Conservation (phyloP, 2,113 vertebrate species). For the Nibea coibor region DNA sequence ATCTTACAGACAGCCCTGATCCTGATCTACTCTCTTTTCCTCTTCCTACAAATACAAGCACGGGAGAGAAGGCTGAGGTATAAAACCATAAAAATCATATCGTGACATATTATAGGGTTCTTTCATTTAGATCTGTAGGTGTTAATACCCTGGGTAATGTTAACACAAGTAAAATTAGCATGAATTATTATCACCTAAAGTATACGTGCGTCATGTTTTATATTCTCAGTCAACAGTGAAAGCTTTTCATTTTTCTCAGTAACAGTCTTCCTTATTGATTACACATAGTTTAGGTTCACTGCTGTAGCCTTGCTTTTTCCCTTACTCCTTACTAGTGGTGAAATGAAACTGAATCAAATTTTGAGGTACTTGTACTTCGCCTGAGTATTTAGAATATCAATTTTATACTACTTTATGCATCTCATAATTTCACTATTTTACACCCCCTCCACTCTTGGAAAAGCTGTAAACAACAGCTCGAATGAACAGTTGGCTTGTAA, state of each 20-base stretch:
- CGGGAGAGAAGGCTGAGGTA: neutral
- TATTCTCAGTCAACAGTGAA: neutral
- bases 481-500: no score
- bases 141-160: neutral
- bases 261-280: no score
- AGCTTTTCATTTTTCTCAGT: no score
- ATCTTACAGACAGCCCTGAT: constrained; percentile 60
- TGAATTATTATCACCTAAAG: neutral
- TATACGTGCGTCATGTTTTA: neutral
- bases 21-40: constrained; percentile 16
- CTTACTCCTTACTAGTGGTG: no score
- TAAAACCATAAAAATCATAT: neutral
- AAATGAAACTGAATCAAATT: no score
- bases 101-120: neutral
- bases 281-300: no score
- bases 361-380: no score
- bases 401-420: no score
- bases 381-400: no score
- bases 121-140: neutral
- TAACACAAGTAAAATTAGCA: neutral
- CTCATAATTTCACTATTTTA: no score
- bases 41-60: constrained; percentile 18
- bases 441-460: neutral
- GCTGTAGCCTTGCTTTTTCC: no score
- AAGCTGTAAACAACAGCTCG: no score